These are phyloP conservation scores for Eremophila alpestris DNA, from an alignment of 2,797 vertebrate species.

Conservation along the genomic window DNA sequence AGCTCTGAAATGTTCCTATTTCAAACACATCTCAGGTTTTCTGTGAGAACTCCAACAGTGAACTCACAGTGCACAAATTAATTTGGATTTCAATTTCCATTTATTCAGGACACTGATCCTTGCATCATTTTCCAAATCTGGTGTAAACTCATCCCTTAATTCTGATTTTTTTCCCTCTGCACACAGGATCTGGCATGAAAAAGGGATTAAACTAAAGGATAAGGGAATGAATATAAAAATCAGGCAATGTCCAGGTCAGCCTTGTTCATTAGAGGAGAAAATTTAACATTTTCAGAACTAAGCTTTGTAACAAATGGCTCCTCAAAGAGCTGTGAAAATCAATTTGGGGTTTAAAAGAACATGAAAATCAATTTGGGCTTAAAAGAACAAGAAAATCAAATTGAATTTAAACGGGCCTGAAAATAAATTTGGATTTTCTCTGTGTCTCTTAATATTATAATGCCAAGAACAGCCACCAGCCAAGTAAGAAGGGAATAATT, in stretches of 20 bases:
- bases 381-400: not conserved
- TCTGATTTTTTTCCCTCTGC: not conserved
- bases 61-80: not conserved
- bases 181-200: not conserved
- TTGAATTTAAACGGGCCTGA: not conserved
- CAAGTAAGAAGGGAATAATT: not conserved
- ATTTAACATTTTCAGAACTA: not conserved
- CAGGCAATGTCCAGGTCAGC: not conserved
- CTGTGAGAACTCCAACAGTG: not conserved
- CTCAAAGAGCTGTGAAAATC: not conserved
- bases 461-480: not conserved
- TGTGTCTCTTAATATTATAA: not conserved
- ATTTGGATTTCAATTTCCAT: not conserved
- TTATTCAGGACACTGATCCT: not conserved
- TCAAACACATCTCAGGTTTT: not conserved
- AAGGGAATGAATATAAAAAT: not conserved
- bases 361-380: no score
- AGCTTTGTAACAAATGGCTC: not conserved
- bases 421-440: not conserved
- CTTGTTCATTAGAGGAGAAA: not conserved
- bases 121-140: not conserved
- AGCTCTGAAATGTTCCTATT: not conserved
- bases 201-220: not conserved
- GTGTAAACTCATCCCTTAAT: not conserved
- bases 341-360: not conserved